Base-by-base conservation (phyloP, 1,140 invertebrate genomes). In the Diabrotica undecimpunctata region DNA sequence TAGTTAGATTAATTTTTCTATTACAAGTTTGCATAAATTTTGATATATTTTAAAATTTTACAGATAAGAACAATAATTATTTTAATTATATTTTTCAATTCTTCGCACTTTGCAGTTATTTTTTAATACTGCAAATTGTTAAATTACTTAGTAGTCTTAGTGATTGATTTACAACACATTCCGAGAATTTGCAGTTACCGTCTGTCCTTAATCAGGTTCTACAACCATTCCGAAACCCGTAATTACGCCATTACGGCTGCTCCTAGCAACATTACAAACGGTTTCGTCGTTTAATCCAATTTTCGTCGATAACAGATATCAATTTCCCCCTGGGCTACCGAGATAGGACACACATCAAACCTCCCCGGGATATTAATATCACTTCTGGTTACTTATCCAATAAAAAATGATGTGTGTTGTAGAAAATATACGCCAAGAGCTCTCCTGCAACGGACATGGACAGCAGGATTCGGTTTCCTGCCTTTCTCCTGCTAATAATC, bases 401-500 rank as follows among this genome's bases (percentile, higher is more conserved):
- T 57, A 57, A 57, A 37, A 57, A 57, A 57, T 57, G 37, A 57
- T 37, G 55, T 57, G 0, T n/a, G 35, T 12, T 37, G 13, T 25
- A 46, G 41, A 46, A 46, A 57, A 37, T 37, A 37, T 25, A 57
- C 25, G 54, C 25, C 25, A 12, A 55, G 36, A 57, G n/a, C 37
- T 11, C 12, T 38, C 37, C 37, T 57, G 55, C 55, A 57, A 57
- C 55, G 25, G 55, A 38, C 25, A n/a, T 46, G 41, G 41, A 46
- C 41, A 46, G 5, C 41, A 46, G 41, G 25, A 57, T 38, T 57
- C 36, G 37, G 25, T 57, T 57, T 57, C 10, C 36, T 57, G 36
- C 55, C 37, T 37, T 57, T 25, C 55, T 57, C 36, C 55, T 57
- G 54, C 61, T 66, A 66, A 66, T 66, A 62, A 66, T 54, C 56